These are phyloP conservation scores for Leptodactylus fuscus DNA, from an alignment of 2,113 vertebrate genomes.

Conservation along the genomic window DNA sequence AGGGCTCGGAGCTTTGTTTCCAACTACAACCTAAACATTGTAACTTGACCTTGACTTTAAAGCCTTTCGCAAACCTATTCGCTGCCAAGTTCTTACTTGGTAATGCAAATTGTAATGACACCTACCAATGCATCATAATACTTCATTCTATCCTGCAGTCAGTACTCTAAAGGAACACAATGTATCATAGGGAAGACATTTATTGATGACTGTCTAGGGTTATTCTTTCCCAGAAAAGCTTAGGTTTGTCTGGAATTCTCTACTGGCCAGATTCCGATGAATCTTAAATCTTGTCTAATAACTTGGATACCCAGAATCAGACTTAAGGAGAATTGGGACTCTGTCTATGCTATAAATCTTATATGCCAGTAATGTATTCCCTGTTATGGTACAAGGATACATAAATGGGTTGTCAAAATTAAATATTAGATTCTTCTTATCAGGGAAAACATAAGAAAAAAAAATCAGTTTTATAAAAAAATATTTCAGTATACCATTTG, in stretches of 20 bases:
- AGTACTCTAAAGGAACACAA: neutral
- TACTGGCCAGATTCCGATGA: neutral
- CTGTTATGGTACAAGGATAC: neutral
- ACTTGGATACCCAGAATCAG: neutral
- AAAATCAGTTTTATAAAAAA: too few relatives aligned
- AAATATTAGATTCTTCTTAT: too few relatives aligned
- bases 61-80: neutral
- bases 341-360: neutral
- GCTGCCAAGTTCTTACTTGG: neutral
- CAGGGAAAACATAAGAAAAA: too few relatives aligned
- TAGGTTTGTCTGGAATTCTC: neutral
- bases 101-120: constrained; percentile 2
- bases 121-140: constrained; percentile 24
- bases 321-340: neutral
- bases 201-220: neutral
- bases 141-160: neutral
- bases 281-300: constrained; percentile 9
- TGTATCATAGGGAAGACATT: neutral
- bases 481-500: too few relatives aligned
- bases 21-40: neutral
- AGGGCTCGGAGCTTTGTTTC: neutral
- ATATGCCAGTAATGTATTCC: neutral
- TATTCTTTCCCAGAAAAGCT: constrained; percentile 11
- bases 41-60: constrained; percentile 1
- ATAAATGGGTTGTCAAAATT: too few relatives aligned